Conservation (phyloP, 2,797 vertebrate genomes). For the Tokudaia muenninki region DNA sequence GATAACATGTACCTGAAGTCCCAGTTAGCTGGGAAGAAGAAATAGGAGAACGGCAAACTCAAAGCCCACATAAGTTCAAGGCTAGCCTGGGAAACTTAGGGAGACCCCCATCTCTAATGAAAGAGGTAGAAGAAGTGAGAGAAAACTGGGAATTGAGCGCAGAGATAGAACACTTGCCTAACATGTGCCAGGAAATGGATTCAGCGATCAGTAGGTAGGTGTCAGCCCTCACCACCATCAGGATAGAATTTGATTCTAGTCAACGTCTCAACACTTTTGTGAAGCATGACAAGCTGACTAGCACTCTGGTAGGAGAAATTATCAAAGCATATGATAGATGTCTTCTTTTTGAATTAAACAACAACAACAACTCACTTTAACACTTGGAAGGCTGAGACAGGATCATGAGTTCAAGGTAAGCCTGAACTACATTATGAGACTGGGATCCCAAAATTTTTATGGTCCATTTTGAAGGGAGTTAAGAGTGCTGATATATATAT, state of each 20-base stretch:
- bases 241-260: neutral
- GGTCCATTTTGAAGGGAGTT: neutral
- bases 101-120: neutral
- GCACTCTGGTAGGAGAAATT: neutral
- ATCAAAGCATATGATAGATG: neutral
- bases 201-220: neutral
- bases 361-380: neutral
- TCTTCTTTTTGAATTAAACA: neutral
- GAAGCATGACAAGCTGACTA: neutral
- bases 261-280: neutral
- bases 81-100: neutral
- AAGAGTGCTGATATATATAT: neutral
- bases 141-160: neutral
- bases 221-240: neutral
- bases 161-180: neutral
- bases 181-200: neutral
- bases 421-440: neutral
- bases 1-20: neutral
- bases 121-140: neutral
- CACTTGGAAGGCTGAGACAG: neutral
- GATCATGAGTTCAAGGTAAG: neutral
- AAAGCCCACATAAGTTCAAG: neutral
- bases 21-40: neutral
- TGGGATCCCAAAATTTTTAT: neutral
- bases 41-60: neutral